Base-by-base conservation (phyloP, 2,797 vertebrate species). In the Kryptopterus vitreolus region DNA sequence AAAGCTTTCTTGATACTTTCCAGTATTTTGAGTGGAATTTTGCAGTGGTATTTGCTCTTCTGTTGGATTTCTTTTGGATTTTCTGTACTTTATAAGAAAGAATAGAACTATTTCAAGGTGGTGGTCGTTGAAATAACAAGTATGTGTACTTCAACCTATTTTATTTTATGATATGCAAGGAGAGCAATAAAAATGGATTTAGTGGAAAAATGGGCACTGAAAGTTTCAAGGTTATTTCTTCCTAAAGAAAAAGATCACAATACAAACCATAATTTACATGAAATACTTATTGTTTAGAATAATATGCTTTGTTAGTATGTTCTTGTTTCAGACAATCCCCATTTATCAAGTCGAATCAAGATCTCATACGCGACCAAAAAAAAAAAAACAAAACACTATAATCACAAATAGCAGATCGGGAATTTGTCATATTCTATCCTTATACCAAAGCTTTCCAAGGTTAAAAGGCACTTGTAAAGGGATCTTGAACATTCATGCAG, bases 401-500 rank as follows among this genome's bases (percentile, higher is more conserved):
- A 62, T 76, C 26, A 50, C 13, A 10, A 62, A 76, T 31, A 29
- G 24, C 29, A 59, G 22, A 18, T 38, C 33, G 16, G 31, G 53
- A 7, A n/a, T 24, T 15, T 38, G 20, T n/a, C 24, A 15, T 16
- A 15, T 43, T 74, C 16, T 22, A 11, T 63, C 46, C 29, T 24
- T 63, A 6, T 52, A 63, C 43, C 46, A 76, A 63, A 52, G 58
- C 26, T 22, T 63, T 16, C 58, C 58, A 76, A 63, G 59, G 59
- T 63, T 48, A 48, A 63, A 52, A 76, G 52, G 12, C 74, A 52
- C 59, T 76, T 76, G 43, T 31, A 63, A 63, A 52, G 15, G 22
- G 29, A 50, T 52, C 26, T n/a, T 63, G 35, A 62, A 52, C 59
- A 33, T 76, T 35, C 22, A 76, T 76, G 29, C 43, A 63, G 3